phyloP scores from a whole-genome alignment of 2,113 vertebrate genomes.

The Anas platyrhynchos region DNA sequence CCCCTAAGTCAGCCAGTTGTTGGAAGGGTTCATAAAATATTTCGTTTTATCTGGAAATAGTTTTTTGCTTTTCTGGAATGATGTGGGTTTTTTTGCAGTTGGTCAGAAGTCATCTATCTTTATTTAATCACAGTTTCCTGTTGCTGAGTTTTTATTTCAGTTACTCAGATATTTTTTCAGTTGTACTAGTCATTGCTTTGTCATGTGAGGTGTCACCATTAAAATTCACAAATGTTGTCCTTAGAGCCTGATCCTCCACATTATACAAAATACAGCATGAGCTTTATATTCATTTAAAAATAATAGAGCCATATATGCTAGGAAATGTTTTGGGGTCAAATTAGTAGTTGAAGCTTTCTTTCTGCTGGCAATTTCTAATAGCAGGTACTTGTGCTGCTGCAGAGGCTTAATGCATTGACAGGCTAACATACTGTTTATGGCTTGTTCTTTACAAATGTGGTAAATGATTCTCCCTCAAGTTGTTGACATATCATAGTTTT shows the following conservation, averaged over 20 bases:
- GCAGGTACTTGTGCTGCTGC: not conserved
- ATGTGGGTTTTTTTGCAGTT: not conserved
- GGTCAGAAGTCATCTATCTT: accelerated
- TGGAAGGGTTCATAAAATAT: not conserved
- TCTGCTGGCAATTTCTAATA: not conserved
- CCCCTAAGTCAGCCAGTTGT: not conserved
- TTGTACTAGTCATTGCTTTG: not conserved
- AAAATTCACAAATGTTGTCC: not conserved
- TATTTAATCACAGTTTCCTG: not conserved
- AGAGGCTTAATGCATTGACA: not conserved
- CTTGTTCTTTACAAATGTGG: not conserved
- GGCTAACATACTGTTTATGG: not conserved
- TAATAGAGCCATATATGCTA: accelerated
- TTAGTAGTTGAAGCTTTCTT: not conserved
- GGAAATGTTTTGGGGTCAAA: not conserved
- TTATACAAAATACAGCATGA: not conserved
- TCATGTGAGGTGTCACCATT: not conserved
- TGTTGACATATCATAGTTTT: not conserved
- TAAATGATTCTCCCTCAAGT: not conserved
- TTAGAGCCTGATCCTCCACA: not conserved
- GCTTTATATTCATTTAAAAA: not conserved
- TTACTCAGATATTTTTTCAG: not conserved
- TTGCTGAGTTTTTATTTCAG: not conserved
- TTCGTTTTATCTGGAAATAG: not conserved
- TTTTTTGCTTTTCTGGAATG: not conserved